Evolutionary conservation across 2,888 invertebrate species (phyloP), one percentile per base, ranked within the genome.

Genomic region (Aethes cnicana): DNA sequence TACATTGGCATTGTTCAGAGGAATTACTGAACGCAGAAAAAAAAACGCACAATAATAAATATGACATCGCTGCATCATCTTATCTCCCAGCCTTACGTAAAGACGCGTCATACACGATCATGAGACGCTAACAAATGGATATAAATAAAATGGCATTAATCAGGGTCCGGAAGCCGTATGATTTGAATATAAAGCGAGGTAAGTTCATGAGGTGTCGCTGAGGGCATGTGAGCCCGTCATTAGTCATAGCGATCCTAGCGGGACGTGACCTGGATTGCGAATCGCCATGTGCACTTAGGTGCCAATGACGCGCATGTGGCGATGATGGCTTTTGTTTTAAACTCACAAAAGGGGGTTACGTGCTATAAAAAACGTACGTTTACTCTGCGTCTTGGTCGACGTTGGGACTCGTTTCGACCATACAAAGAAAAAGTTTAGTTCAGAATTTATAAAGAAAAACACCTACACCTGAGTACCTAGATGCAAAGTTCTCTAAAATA

Each of bases 81-180:
- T 43, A 32, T 32, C 14, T 12, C 3, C 12, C 2, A 30, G 5
- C 11, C 7, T 44, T 55, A 64, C 61, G 63, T 59, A 65, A 65
- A n/a, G 66, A 68, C 58, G 57, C 61, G 60, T 70, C 74, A 58
- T 54, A 58, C 47, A 49, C n/a, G n/a, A n/a, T 74, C 67, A 63
- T 62, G 78, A 84, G 83, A 78, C 77, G 71, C 71, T 77, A 71
- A 78, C 77, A 82, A 81, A 83, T 77, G 81, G 64, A 66, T 64
- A 66, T 68, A 79, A 85, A 88, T 87, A 86, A 85, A 83, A 80
- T 68, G 72, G 77, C 84, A 89, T 89, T 84, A 84, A 87, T 88
- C 87, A 88, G 81, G 75, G 74, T 72, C 77, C 81, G 86, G 86
- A 87, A 79, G 72, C 81, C 67, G 72, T 82, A 80, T 81, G 84